Percentiles rank a stretch among this genome's conserved stretches.
These are phyloP conservation scores for Heliangelus exortis DNA, from an alignment of 2,797 vertebrate species.

Conservation along the genomic window DNA sequence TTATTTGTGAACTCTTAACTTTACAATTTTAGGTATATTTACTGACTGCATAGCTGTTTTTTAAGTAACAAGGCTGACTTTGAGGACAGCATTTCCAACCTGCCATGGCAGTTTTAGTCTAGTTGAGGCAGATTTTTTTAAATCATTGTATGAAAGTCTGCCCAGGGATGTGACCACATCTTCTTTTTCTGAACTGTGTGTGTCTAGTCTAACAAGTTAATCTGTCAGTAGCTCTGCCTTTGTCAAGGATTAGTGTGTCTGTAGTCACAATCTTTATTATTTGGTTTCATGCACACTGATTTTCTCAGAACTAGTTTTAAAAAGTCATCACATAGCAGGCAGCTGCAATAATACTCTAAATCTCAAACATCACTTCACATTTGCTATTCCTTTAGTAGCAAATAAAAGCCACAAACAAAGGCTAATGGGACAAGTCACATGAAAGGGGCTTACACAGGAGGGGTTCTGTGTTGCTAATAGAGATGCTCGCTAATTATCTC, in stretches of 20 bases:
- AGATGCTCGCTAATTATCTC: background rate
- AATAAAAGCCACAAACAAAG: background rate
- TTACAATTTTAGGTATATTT: background rate
- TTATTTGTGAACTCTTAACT: background rate
- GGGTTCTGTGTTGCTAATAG: background rate
- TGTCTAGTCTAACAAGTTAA: background rate
- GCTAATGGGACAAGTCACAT: slow-evolving; percentile 7
- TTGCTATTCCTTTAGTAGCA: background rate
- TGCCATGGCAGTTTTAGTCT: background rate
- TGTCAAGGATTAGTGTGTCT: slow-evolving; percentile 12
- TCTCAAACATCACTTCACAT: slow-evolving; percentile 3
- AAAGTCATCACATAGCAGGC: background rate
- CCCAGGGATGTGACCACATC: background rate
- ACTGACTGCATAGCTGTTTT: background rate
- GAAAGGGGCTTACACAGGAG: background rate
- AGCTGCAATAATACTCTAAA: background rate
- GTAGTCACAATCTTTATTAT: background rate
- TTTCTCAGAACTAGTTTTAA: slow-evolving; percentile 22
- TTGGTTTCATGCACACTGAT: background rate
- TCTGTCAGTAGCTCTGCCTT: background rate
- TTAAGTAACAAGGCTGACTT: background rate
- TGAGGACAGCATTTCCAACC: background rate
- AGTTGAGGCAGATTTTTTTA: background rate
- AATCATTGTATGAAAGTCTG: background rate
- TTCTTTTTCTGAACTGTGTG: background rate